These are phyloP conservation scores for Strigamia crassipes DNA, from an alignment of 2,888 invertebrate genomes.

Conservation along the genomic window DNA sequence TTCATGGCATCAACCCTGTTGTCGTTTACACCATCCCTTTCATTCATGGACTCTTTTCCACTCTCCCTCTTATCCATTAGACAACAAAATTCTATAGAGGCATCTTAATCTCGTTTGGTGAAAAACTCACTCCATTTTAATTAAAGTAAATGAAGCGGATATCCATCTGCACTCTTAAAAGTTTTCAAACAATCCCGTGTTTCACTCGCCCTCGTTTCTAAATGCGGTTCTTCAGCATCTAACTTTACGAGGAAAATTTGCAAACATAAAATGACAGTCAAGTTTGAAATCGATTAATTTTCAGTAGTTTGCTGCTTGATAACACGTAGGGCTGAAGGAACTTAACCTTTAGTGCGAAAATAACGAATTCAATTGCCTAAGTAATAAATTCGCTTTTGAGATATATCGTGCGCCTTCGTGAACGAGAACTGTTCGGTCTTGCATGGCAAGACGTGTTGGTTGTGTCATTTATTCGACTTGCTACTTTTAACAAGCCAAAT, in stretches of 20 bases:
- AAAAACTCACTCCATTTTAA: conserved; percentile 40
- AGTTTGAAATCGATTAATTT: conserved; percentile 30
- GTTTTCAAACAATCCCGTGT: conserved; percentile 29
- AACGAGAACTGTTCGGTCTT: conserved; percentile 35
- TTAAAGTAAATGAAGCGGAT: conserved; percentile 33
- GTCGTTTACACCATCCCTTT: conserved; percentile 39
- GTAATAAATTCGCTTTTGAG: conserved; percentile 40
- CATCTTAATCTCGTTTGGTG: conserved; percentile 40
- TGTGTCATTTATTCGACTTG: conserved; percentile 40
- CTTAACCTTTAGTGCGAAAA: conserved; percentile 39
- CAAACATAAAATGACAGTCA: conserved; percentile 28
- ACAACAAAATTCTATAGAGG: conserved; percentile 40
- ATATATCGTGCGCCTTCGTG: conserved; percentile 37
- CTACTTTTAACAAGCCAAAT: neutral
- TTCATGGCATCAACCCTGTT: conserved; percentile 40
- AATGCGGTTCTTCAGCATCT: neutral
- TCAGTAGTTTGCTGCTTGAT: conserved; percentile 16
- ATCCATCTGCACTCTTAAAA: conserved; percentile 33
- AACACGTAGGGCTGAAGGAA: conserved; percentile 1
- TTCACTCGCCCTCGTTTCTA: neutral
- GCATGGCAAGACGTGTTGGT: conserved; percentile 35
- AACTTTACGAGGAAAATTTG: neutral
- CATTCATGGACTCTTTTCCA: conserved; percentile 38
- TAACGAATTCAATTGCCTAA: conserved; percentile 32
- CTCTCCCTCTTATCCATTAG: conserved; percentile 39